Evolutionary conservation across 2,888 invertebrate genomes (phyloP), one percentile per base, ranked within the genome.

Genomic region (Oxystoma pomonae): DNA sequence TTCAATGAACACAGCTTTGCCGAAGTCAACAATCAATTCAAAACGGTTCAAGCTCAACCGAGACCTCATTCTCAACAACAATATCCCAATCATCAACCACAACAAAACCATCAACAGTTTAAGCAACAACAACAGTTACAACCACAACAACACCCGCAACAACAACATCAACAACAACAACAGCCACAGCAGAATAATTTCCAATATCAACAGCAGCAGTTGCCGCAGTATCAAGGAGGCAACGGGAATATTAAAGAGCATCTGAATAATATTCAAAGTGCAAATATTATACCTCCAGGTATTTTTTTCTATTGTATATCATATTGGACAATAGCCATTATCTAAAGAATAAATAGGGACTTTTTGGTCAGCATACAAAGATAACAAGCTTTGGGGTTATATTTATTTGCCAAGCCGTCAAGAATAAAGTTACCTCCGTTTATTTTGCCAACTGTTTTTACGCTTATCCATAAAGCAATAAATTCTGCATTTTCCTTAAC

Each of bases 251-350:
- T 35, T 21, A 68, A 71, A 57, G 70, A 72, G 49, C 73, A 74
- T 64, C 61, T 68, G 51, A 69, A 70, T 50, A 70, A 72, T 57
- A 65, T 75, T 49, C 75, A 74, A 63, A 71, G 75, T 50, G 76
- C 35, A 3, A 35, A 35, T 35, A 12, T 35, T 35, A 35, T 35
- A 7, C 35, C 35, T 7, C 35, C 35, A 35, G 35, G 35, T 35
- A 35, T n/a, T n/a, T n/a, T n/a, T n/a, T n/a, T n/a, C n/a, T n/a
- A n/a, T n/a, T n/a, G n/a, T n/a, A n/a, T n/a, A n/a, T n/a, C n/a
- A n/a, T n/a, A n/a, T n/a, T n/a, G n/a, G n/a, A n/a, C n/a, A n/a
- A n/a, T n/a, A n/a, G n/a, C n/a, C n/a, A n/a, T n/a, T n/a, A n/a
- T n/a, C n/a, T n/a, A n/a, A n/a, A n/a, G n/a, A n/a, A n/a, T n/a